Conservation (phyloP, 2,888 invertebrate species). For the Drosophila basisetae region DNA sequence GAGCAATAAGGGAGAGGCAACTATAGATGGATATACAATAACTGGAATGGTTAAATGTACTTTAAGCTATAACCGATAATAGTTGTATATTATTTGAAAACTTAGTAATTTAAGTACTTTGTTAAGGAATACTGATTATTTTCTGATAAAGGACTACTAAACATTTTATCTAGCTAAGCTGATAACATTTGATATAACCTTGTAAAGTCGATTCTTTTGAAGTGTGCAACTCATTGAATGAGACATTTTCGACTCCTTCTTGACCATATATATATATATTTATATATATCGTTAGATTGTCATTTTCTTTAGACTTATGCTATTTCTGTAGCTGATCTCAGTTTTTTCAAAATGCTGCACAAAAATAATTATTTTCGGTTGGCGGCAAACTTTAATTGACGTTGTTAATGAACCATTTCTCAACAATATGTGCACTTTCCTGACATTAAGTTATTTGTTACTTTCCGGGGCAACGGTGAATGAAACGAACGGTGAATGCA, state of each 20-base stretch:
- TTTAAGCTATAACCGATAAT: constrained; percentile 2
- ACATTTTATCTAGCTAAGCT: neutral
- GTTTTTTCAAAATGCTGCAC: neutral
- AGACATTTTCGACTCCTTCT: neutral
- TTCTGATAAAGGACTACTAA: neutral
- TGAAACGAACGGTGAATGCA: constrained; percentile 37
- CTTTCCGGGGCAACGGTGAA: constrained; percentile 18
- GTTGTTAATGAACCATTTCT: constrained; percentile 66
- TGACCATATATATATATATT: neutral
- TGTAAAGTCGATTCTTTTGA: neutral
- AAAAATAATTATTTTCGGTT: constrained; percentile 14
- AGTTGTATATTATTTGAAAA: neutral
- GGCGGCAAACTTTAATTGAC: constrained; percentile 55
- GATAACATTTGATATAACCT: neutral
- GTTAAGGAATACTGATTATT: neutral
- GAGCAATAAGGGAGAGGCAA: neutral
- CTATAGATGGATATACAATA: neutral
- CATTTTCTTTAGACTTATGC: neutral
- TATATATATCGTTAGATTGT: neutral
- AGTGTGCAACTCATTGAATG: no score
- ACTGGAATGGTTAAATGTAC: neutral
- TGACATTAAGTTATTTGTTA: constrained; percentile 54
- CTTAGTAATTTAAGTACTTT: neutral
- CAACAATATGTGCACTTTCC: constrained; percentile 76
- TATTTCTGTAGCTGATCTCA: neutral